Base-by-base conservation (phyloP, 2,797 vertebrate species). In the Antennarius maculatus region DNA sequence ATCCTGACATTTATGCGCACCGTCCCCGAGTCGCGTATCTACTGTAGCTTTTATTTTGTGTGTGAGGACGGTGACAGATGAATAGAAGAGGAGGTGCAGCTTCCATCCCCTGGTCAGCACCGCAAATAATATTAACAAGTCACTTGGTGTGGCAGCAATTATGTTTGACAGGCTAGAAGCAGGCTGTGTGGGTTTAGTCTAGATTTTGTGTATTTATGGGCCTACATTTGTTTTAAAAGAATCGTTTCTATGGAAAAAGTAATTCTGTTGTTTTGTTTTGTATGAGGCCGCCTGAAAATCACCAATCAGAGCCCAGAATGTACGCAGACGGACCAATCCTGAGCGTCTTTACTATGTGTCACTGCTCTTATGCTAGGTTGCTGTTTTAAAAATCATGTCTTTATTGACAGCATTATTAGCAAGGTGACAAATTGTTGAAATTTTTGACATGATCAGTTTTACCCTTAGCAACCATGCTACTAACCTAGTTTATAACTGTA, bases 61-160 rank as follows among this genome's bases (percentile, higher is more conserved):
- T 78, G 78, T 75, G 74, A 65, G 69, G 80, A 80, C 29, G 78
- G 86, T 88, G 90, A 92, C 81, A 92, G 90, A 93, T 79, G 84
- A 81, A 81, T 66, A 76, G 64, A 74, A 75, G 65, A 61, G 67
- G 69, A 76, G 42, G 42, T 73, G 66, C 61, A 9, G 57, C 81
- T 66, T 73, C 47, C 71, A 61, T 62, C 76, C 64, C 54, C 75
- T 66, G 74, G 77, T 79, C 81, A 81, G 63, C 42, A 13, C 74
- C 78, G 71, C 47, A 81, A 82, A 80, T 14, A 81, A 54, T 53
- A 59, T 66, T 52, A 73, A 76, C 49, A 65, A 81, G 66, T 52
- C 42, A 12, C 67, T 71, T 66, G 17, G 43, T 63, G 45, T 10
- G 23, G 54, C 1, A 28, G 54, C 1, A 27, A 41, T 59, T 17